Evolutionary conservation across 2,888 invertebrate species (phyloP).

Genomic region (Rhabditophanes sp.): DNA sequence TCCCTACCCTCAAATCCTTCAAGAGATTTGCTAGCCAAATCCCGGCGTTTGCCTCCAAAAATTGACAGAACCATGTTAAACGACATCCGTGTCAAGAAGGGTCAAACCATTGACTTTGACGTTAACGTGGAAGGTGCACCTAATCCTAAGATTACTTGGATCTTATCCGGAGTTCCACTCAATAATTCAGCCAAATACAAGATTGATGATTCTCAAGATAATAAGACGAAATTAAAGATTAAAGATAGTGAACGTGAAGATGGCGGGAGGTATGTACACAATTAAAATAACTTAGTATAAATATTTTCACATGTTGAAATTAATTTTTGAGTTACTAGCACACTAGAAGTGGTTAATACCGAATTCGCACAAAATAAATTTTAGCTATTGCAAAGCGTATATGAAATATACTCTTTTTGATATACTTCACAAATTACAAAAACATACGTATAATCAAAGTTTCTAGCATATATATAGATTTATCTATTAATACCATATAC

Average conservation of each 20-base stretch:
- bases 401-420: no score
- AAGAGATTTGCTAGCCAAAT: constrained; percentile 70
- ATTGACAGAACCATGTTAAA: constrained; percentile 81
- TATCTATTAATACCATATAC: no score
- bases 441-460: no score
- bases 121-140: constrained; percentile 83
- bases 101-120: constrained; percentile 72
- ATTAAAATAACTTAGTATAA: no score
- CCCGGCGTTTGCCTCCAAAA: constrained; percentile 77
- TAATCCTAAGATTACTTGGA: constrained; percentile 70
- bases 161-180: constrained; percentile 59
- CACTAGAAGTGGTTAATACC: no score
- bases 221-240: constrained; percentile 66
- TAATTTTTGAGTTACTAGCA: no score
- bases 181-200: constrained; percentile 54
- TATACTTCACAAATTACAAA: no score
- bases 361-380: no score
- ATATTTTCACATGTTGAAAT: no score
- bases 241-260: constrained; percentile 68
- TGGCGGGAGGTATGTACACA: no score
- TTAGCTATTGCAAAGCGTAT: no score
- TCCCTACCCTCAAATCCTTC: constrained; percentile 80
- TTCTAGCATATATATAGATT: no score
- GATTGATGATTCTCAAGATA: constrained; percentile 60
- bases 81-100: constrained; percentile 72